A percentile compares a stretch with the other conserved stretches of the same genome.
Conservation (phyloP, 1,140 invertebrate genomes). For the Drosophila subobscura region DNA sequence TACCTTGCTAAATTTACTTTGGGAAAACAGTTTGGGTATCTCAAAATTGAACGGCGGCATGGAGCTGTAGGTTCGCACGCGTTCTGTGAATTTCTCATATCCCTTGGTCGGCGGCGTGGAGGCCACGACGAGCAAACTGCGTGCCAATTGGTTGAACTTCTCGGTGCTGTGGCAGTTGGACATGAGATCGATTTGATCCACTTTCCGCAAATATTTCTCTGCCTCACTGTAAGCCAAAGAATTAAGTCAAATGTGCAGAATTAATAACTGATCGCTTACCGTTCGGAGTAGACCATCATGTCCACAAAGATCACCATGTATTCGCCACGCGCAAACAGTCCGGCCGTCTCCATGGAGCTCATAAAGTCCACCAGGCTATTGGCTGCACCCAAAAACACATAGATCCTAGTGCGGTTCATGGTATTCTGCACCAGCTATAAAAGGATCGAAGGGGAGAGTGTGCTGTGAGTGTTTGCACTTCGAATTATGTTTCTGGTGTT, state of each 20-base stretch:
- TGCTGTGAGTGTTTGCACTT: not conserved
- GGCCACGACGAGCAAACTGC: constrained; percentile 93
- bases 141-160: constrained; percentile 88
- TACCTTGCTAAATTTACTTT: constrained; percentile 86
- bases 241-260: not conserved
- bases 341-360: constrained; percentile 93
- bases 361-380: constrained; percentile 94
- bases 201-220: constrained; percentile 93
- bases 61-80: constrained; percentile 90
- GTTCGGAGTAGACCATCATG: constrained; percentile 90
- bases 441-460: not conserved
- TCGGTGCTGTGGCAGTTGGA: constrained; percentile 86
- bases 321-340: constrained; percentile 94
- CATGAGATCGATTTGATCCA: constrained; percentile 85
- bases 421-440: constrained; percentile 91
- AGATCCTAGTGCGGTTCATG: constrained; percentile 95
- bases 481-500: not conserved
- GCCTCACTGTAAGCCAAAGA: constrained; percentile 85
- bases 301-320: constrained; percentile 98
- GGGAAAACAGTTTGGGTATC: constrained; percentile 83
- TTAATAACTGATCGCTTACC: constrained; percentile 29
- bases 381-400: constrained; percentile 94
- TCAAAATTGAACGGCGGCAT: constrained; percentile 84
- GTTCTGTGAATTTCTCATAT: constrained; percentile 90
- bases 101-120: constrained; percentile 90